Percentiles rank a stretch among this genome's conserved stretches.
Conservation (phyloP, 2,888 invertebrate genomes). For the Ferdinandea cuprea region DNA sequence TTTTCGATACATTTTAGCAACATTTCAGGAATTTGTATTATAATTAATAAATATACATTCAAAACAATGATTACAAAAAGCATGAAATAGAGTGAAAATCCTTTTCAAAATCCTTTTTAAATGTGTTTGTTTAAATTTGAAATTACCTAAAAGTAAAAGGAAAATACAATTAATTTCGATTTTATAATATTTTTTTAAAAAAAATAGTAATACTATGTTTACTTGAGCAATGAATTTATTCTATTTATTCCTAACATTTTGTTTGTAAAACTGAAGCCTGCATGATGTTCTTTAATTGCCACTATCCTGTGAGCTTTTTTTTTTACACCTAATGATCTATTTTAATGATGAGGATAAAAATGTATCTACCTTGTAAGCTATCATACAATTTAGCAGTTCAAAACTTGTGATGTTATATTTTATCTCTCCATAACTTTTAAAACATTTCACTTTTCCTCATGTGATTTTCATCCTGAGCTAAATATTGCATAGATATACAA, state of each 20-base stretch:
- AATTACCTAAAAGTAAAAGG: conserved; percentile 4
- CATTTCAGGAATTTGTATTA: not conserved
- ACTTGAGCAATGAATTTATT: conserved; percentile 32
- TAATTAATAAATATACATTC: conserved; percentile 5
- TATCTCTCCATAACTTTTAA: too few relatives aligned
- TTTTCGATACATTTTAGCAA: conserved; percentile 4
- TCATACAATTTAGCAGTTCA: too few relatives aligned
- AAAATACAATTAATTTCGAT: not conserved
- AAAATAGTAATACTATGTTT: conserved; percentile 54
- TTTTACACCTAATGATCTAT: too few relatives aligned
- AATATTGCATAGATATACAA: too few relatives aligned
- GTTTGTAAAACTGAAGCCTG: conserved; percentile 27
- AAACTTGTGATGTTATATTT: not conserved
- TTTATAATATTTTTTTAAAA: too few relatives aligned
- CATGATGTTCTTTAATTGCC: conserved; percentile 54
- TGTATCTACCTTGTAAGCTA: conserved; percentile 14
- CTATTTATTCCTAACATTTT: conserved; percentile 4
- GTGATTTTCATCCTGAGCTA: too few relatives aligned
- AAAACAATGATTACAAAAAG: conserved; percentile 16
- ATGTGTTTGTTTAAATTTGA: conserved; percentile 52
- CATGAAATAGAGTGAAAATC: conserved; percentile 70
- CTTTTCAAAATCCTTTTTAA: conserved; percentile 69
- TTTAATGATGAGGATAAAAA: too few relatives aligned
- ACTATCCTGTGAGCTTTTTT: conserved; percentile 54
- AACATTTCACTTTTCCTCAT: too few relatives aligned